Base-by-base conservation (phyloP, 2,113 vertebrate genomes). In the Enhydra lutris region DNA sequence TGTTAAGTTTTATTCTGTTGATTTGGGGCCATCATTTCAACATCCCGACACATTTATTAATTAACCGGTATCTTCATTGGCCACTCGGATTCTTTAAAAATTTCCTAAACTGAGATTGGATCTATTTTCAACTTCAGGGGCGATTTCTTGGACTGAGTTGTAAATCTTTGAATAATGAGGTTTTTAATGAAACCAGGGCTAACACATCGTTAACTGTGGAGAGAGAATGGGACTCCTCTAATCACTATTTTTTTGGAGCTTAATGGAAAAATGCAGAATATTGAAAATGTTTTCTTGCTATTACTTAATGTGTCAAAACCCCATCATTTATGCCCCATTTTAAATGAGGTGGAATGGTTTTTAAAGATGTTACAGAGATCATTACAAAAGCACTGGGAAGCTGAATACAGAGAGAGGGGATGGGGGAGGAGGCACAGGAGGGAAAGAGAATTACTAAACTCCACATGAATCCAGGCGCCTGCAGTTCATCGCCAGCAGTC, bases 131-230 rank as follows among this genome's bases (percentile, higher is more conserved):
- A 97, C 95, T 95, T 97, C 59, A 88, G 82, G 97, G 92, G 90
- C 97, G 94, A 98, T 98, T 98, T 98, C 97, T 97, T n/a, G 67
- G 83, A 86, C 97, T 94, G 97, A 97, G 89, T 98, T 98, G 98
- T 98, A 98, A 98, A 98, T 99, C 98, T 98, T 97, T 97, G 97
- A 98, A 98, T 98, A 99, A 99, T 98, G 97, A 99, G 98, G 45
- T 97, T 98, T 98, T 98, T 99, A 98, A 98, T 98, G 98, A 98
- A 99, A 99, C 95, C 89, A 97, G 95, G 85, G 31, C 96, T 97
- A 98, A 97, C 96, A 98, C 98, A 97, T 95, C 98, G 59, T 98
- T 98, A 99, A 98, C 96, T 97, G 93, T 93, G 97, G 94, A 97
- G 91, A 98, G 97, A 95, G 98, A 98, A 98, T 96, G 96, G 91